Percentiles rank a stretch among this genome's conserved stretches.
Conservation (phyloP, 2,888 invertebrate genomes). For the Microplitis deprimator region DNA sequence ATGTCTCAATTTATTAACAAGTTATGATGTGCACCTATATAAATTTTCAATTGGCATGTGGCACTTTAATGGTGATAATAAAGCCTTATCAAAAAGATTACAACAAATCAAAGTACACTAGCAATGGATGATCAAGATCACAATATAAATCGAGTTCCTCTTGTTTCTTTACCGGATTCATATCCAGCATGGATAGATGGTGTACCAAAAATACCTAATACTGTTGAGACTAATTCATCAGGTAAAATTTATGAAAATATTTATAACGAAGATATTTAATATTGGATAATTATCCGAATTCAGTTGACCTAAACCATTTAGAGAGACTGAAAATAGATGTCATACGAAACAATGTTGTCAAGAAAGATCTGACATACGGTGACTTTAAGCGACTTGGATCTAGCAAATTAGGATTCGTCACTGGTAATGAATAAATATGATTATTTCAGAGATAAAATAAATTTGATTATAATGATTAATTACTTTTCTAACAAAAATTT, state of each 20-base stretch:
- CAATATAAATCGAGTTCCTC: constrained; percentile 37
- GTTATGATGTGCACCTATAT: neutral
- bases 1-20: neutral
- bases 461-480: no score
- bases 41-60: neutral
- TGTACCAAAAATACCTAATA: constrained; percentile 31
- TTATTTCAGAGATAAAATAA: no score
- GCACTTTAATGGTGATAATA: neutral
- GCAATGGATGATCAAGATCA: neutral
- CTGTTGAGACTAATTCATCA: constrained; percentile 26
- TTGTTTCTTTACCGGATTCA: constrained; percentile 36
- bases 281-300: constrained; percentile 15
- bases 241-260: constrained; percentile 36
- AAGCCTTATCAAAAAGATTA: neutral
- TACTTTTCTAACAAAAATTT: no score
- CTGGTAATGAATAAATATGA: constrained; percentile 56
- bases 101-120: neutral
- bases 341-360: constrained; percentile 56
- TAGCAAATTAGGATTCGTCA: constrained; percentile 64
- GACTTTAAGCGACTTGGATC: constrained; percentile 62
- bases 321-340: constrained; percentile 61
- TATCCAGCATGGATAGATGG: constrained; percentile 37
- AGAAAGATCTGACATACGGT: constrained; percentile 59
- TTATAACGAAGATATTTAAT: constrained; percentile 33
- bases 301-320: constrained; percentile 45